A percentile compares a stretch with the other conserved stretches of the same genome.
These are phyloP conservation scores for Drosophila melanogaster DNA, from an alignment of 1,140 invertebrate genomes.

Conservation along the genomic window Release_6_plus_ISO1_MT NC_004354.4:19303001-19303500, in stretches of 20 bases:
- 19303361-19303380: no score
- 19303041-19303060: slow-evolving; percentile 88
- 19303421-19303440: slow-evolving; percentile 88
- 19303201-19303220: neutral
- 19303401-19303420: slow-evolving; percentile 76
- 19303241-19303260: neutral
- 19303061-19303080: slow-evolving; percentile 87
- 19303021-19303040: slow-evolving; percentile 86
- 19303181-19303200: neutral
- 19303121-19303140: neutral
- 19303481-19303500: slow-evolving; percentile 86
- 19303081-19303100: slow-evolving; percentile 87
- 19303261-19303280: neutral
- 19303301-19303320: neutral
- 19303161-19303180: no score
- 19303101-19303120: neutral
- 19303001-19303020: slow-evolving; percentile 86
- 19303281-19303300: neutral
- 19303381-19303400: neutral
- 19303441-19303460: slow-evolving; percentile 88
- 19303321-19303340: no score
- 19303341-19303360: no score
- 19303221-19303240: neutral
- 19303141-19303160: no score
- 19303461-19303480: slow-evolving; percentile 86